Evolutionary conservation across 2,113 vertebrate species (phyloP).

Genomic region (Potamarius usumacintae): DNA sequence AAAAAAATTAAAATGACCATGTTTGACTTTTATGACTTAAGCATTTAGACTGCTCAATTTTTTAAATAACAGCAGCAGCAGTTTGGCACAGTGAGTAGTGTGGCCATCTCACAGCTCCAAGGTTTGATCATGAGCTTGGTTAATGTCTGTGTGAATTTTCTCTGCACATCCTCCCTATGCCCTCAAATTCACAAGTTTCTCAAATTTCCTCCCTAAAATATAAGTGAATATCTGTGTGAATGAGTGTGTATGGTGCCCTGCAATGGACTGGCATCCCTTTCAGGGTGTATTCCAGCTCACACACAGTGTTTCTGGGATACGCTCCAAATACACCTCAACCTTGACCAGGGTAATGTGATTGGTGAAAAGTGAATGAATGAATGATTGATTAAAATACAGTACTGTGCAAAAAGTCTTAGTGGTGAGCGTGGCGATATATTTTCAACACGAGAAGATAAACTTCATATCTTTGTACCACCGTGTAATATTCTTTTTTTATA

Average conservation of each 20-base stretch:
- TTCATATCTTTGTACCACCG: too few species aligned
- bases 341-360: background rate
- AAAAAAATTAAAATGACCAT: background rate
- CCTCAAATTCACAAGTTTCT: background rate
- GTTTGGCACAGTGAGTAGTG: background rate
- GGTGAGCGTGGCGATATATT: too few species aligned
- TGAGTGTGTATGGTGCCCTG: background rate
- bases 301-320: background rate
- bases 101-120: background rate
- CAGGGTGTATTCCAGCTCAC: background rate
- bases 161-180: background rate
- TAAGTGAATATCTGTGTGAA: background rate
- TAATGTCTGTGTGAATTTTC: background rate
- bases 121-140: background rate
- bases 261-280: background rate
- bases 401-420: too few species aligned
- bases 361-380: background rate
- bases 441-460: too few species aligned
- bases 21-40: background rate
- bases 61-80: background rate
- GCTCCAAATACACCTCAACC: background rate
- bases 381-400: too few species aligned
- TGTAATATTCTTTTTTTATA: too few species aligned
- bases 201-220: background rate
- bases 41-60: background rate